Conservation (phyloP, 2,797 vertebrate genomes). For the Triplophysa bombifrons region DNA sequence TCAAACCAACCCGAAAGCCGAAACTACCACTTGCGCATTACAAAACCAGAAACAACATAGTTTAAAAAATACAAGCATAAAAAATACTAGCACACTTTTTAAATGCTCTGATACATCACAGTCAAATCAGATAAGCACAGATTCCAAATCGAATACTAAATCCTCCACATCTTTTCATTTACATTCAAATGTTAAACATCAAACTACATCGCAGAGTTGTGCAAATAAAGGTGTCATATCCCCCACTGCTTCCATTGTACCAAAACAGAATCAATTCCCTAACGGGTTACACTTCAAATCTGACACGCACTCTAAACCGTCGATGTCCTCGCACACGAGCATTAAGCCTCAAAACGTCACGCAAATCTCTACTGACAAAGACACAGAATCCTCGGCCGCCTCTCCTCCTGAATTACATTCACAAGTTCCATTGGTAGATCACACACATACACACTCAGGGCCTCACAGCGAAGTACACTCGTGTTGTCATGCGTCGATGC, state of each 20-base stretch:
- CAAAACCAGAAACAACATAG: constrained; percentile 40
- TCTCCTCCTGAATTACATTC: constrained; percentile 36
- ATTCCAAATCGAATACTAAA: constrained; percentile 18
- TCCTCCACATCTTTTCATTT: constrained; percentile 24
- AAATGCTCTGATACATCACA: constrained; percentile 60
- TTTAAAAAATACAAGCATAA: constrained; percentile 4
- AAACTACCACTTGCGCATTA: not conserved
- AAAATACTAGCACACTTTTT: constrained; percentile 37
- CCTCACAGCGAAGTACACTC: not conserved
- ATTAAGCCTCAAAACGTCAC: constrained; percentile 48
- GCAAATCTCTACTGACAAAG: constrained; percentile 50
- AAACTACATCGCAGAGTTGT: constrained; percentile 38
- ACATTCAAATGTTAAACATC: constrained; percentile 27
- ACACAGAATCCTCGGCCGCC: constrained; percentile 37
- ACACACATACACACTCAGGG: constrained; percentile 28
- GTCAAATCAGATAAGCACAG: constrained; percentile 50
- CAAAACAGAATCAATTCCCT: constrained; percentile 32
- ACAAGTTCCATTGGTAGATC: constrained; percentile 9
- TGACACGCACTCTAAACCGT: constrained; percentile 38
- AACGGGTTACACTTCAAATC: constrained; percentile 49
- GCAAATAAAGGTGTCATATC: constrained; percentile 34
- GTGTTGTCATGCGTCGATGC: constrained; percentile 11
- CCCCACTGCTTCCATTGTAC: constrained; percentile 25
- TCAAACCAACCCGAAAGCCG: constrained; percentile 12
- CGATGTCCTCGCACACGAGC: constrained; percentile 35